Percentiles rank a stretch among this genome's conserved stretches.
Evolutionary conservation across 2,797 vertebrate genomes (phyloP).

Genomic region (Notoglanidium macrostoma): DNA sequence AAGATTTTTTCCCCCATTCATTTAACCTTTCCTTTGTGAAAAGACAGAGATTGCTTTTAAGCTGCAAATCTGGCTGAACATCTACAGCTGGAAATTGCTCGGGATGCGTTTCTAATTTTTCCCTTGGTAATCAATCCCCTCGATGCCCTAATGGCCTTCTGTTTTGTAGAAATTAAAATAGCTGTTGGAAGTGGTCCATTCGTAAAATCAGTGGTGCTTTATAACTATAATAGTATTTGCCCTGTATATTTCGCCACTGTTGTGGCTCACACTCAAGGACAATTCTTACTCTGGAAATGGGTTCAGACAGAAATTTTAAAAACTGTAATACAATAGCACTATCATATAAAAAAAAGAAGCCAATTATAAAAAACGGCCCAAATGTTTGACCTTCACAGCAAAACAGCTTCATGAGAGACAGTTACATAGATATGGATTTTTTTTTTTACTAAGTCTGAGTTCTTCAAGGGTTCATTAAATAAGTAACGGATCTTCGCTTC

Average conservation of each 20-base stretch:
- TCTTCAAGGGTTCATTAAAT: background rate
- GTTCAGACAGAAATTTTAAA: conserved; percentile 37
- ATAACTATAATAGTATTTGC: conserved; percentile 46
- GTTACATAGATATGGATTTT: background rate
- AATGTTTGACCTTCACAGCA: background rate
- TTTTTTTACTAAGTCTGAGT: background rate
- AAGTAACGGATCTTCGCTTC: background rate
- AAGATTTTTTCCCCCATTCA: background rate
- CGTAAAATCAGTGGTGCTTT: conserved; percentile 44
- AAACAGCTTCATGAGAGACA: background rate
- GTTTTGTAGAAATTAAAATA: conserved; percentile 55
- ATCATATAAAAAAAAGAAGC: conserved; percentile 16
- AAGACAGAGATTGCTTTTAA: conserved; percentile 31
- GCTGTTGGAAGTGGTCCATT: conserved; percentile 45
- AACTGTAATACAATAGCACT: conserved; percentile 34
- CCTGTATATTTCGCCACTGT: conserved; percentile 20
- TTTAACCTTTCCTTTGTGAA: conserved; percentile 17
- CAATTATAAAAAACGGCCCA: background rate
- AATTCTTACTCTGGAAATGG: conserved; percentile 37
- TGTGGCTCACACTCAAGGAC: conserved; percentile 18
- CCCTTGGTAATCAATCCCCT: conserved; percentile 47
- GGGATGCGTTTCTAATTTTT: conserved; percentile 50
- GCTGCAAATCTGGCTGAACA: conserved; percentile 40
- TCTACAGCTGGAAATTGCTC: conserved; percentile 48
- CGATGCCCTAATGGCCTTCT: conserved; percentile 40